Base-by-base conservation (phyloP, 2,888 invertebrate species). In the Protodeltote pygarga region DNA sequence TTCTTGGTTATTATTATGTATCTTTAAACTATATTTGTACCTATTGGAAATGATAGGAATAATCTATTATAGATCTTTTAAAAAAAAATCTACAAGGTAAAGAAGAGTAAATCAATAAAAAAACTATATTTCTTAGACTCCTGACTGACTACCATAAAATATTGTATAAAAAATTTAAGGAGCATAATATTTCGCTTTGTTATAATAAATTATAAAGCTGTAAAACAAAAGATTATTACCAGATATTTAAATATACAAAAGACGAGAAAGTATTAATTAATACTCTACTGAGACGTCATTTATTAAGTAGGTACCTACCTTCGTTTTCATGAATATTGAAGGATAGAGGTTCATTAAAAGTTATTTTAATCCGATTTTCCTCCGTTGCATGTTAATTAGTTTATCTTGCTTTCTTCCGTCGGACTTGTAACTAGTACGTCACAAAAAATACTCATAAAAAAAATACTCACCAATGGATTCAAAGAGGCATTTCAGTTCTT, bases 301-400 rank as follows among this genome's bases (percentile, higher is more conserved):
- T 53, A 41, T 37, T 75, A 71, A 71, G 68, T 65, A 74, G 59
- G 48, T 67, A 59, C 58, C 42, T 53, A 59, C 58, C 42, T 53
- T 58, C 62, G 62, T 71, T 72, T 68, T 63, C 75, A 76, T 82
- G 79, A 83, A 83, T 83, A 78, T 75, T 79, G 71, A 77, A 71
- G 69, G 64, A 70, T 73, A 64, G 67, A 65, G 68, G 63, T 78
- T 83, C 70, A 77, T 81, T 80, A 81, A 76, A 81, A 80, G 69
- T 83, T 79, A 72, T 77, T 75, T 80, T 75, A 80, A 81, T 79
- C 75, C 72, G 60, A 73, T 78, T 77, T 70, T 53, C 61, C 58
- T 62, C 54, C 60, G 61, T 65, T 72, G 75, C 72, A 77, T 81
- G 62, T 66, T 76, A 81, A 80, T 79, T 72, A 75, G 71, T 71